Evolutionary conservation across 2,797 vertebrate species (phyloP).

Genomic region (Botia almorhae): DNA sequence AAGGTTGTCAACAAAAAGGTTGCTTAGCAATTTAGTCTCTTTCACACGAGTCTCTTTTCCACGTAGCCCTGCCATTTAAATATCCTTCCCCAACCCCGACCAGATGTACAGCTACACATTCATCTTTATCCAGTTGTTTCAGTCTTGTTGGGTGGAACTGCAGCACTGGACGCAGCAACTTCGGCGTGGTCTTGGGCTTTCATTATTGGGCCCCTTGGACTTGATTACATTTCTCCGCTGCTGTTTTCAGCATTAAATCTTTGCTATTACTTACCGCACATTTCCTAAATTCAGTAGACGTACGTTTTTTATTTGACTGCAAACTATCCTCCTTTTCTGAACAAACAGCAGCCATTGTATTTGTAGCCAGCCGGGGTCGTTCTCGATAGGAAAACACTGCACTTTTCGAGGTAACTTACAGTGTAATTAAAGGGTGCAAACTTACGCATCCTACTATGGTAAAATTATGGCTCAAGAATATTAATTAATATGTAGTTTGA

Average conservation of each 20-base stretch:
- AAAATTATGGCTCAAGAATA: slow-evolving; percentile 10
- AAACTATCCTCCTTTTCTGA: slow-evolving; percentile 33
- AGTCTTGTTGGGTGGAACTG: slow-evolving; percentile 38
- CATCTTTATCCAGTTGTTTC: slow-evolving; percentile 58
- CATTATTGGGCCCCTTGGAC: slow-evolving; percentile 27
- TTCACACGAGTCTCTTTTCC: slow-evolving; percentile 13
- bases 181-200: slow-evolving; percentile 51
- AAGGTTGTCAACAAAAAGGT: slow-evolving; percentile 3
- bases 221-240: slow-evolving; percentile 26
- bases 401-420: slow-evolving; percentile 54
- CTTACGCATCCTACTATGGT: slow-evolving; percentile 41
- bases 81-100: slow-evolving; percentile 38
- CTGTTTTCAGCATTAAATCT: slow-evolving; percentile 32
- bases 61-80: slow-evolving; percentile 20
- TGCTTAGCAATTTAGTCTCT: slow-evolving; percentile 52
- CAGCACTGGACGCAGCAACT: slow-evolving; percentile 29
- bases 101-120: slow-evolving; percentile 51
- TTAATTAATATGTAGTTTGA: neutral
- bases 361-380: slow-evolving; percentile 2
- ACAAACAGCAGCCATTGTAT: slow-evolving; percentile 65
- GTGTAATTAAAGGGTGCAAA: neutral
- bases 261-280: neutral
- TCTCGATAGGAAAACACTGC: slow-evolving; percentile 3
- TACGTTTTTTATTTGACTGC: slow-evolving; percentile 30
- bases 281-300: slow-evolving; percentile 28